Conservation (phyloP, 2,113 vertebrate genomes). For the Phylloscopus trochilus region DNA sequence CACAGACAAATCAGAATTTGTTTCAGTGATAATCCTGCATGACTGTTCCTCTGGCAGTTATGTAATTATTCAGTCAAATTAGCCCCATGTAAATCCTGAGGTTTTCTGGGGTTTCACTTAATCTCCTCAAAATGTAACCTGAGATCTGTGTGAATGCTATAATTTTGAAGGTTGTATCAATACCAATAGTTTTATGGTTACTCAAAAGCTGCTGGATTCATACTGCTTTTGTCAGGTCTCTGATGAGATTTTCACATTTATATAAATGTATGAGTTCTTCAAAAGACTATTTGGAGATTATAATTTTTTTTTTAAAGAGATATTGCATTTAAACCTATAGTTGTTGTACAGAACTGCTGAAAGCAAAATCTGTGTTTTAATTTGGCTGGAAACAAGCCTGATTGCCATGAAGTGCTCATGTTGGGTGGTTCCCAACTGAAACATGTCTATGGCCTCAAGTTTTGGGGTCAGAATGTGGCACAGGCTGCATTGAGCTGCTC, state of each 20-base stretch:
- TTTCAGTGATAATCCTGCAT: not conserved
- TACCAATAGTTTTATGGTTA: not conserved
- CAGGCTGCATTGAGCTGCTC: not conserved
- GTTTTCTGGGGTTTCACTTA: not conserved
- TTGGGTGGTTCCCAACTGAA: not conserved
- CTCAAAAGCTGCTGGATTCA: not conserved
- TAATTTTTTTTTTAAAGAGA: not conserved
- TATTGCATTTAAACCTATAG: not conserved
- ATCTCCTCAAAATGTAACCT: not conserved
- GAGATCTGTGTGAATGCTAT: not conserved
- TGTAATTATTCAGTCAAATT: not conserved
- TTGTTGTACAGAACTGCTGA: not conserved
- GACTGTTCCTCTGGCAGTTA: not conserved
- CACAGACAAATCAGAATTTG: not conserved
- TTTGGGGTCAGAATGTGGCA: not conserved
- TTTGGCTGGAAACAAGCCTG: not conserved
- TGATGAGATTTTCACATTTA: not conserved
- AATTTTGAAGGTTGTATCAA: not conserved
- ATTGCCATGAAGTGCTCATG: not conserved
- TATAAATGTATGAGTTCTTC: not conserved
- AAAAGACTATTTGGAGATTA: not conserved
- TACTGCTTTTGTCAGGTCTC: not conserved
- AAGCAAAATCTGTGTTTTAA: not conserved
- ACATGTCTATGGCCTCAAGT: accelerated
- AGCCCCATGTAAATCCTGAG: not conserved